Evolutionary conservation across 2,113 vertebrate genomes (phyloP), one percentile per base, ranked within the genome.

Genomic region (Phylloscopus trochiloides): DNA sequence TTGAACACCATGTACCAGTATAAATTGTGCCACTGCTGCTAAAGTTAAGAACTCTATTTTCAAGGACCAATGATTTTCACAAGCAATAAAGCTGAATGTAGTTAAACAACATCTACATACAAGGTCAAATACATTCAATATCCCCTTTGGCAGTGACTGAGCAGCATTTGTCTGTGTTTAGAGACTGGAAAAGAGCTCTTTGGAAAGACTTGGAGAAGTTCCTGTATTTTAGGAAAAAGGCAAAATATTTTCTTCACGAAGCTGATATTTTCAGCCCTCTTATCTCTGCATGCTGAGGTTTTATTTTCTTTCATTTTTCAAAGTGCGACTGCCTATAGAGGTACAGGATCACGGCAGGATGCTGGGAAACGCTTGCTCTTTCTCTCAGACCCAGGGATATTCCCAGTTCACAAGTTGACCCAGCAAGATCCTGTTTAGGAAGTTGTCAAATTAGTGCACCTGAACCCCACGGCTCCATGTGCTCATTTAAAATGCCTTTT

Each of bases 221-320:
- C 59, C 59, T 92, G 61, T 77, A 72, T 80, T 95, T 88, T 84
- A 93, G 32, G 78, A 89, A 94, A 81, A 91, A 86, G n/a, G 47
- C 17, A 88, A 95, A 90, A 80, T 40, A 73, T 67, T 34, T 88
- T 68, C 59, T 89, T 74, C 65, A 63, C 8, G 57, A 90, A 94
- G 50, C 51, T 38, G 74, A 2, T 86, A 80, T 77, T 94, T 94
- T 94, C 63, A 95, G 63, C 48, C 15, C 40, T 94, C 81, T 89
- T 79, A 85, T 88, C 89, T 95, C 80, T 90, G 52, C 83, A 65
- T 68, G 58, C 86, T 92, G 54, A 80, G 68, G n/a, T 86, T 88
- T 91, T 90, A 47, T 89, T 94, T 94, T 92, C 88, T 93, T 92
- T 96, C 54, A 81, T 95, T 95, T 96, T 79, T 88, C 71, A 50